Base-by-base conservation (phyloP, 2,113 vertebrate genomes). In the Nyctibius bracteatus region DNA sequence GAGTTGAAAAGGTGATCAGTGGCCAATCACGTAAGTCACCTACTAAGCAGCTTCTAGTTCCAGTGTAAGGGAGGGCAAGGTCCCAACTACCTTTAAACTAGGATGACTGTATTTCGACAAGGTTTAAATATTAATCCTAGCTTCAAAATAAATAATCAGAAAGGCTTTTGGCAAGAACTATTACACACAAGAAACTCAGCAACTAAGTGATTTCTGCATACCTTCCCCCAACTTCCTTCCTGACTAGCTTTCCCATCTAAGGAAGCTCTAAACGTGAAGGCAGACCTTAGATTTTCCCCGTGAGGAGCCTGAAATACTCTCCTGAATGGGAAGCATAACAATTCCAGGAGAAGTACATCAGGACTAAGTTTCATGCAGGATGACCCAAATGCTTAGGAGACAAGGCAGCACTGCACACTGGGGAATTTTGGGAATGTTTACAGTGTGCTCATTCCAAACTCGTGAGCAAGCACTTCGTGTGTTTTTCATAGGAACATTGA, bases 51-150 rank as follows among this genome's bases (percentile, higher is more conserved):
- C 16, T 77, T 86, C n/a, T 37, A 61, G 31, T 21, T 90, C 18
- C 68, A 73, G 2, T 46, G 2, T 6, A 63, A 72, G 46, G 24
- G 15, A 74, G 62, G 57, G 21, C 55, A 86, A 91, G 43, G 68
- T 63, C 77, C 35, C 28, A 58, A 6, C 16, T 49, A 78, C 27
- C 27, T 90, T 78, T 63, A 67, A 83, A 86, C 39, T 20, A 44
- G 11, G 13, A 31, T 55, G 15, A 84, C 31, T 72, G 1, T 37
- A 71, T 47, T 74, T 85, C 43, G 86, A 23, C 14, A 0, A 78
- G 20, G 90, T 52, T 96, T 88, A 89, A 91, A 79, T 63, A 97
- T 79, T 94, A 96, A 96, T 65, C 61, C 20, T 57, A 44, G 14
- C 18, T 61, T 72, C 77, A 86, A 81, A 70, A 78, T 28, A 84